Conservation (phyloP, 2,113 vertebrate species). For the Ahaetulla prasina region DNA sequence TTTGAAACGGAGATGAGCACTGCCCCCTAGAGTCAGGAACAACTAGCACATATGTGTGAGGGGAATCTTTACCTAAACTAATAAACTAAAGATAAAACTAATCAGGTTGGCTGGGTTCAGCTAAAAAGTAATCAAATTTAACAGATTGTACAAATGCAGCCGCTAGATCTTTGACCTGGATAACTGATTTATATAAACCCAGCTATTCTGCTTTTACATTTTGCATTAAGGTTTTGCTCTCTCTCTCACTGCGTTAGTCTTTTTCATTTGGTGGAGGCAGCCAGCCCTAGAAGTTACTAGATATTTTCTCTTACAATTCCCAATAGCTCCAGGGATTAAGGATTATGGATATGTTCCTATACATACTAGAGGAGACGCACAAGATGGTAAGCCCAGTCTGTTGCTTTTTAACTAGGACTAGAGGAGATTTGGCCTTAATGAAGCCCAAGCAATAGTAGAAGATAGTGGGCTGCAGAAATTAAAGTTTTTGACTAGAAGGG, state of each 20-base stretch:
- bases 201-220: neutral
- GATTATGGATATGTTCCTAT: neutral
- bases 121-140: neutral
- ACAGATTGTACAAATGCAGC: neutral
- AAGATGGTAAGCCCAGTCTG: neutral
- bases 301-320: neutral
- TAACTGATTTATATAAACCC: neutral
- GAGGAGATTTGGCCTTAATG: neutral
- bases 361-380: neutral
- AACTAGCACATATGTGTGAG: no score
- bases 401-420: neutral
- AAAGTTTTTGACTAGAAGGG: neutral
- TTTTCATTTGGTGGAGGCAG: neutral
- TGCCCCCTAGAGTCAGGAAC: no score
- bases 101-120: neutral
- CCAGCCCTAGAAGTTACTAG: neutral
- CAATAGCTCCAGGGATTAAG: neutral
- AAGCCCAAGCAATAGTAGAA: neutral
- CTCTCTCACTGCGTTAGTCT: neutral
- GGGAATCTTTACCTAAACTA: no score
- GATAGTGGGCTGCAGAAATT: neutral
- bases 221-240: neutral
- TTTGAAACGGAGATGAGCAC: no score
- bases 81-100: neutral
- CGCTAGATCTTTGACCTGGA: neutral